Percentiles rank a stretch among this genome's conserved stretches.
These are phyloP conservation scores for Daboia siamensis DNA, from an alignment of 2,113 vertebrate species.

Conservation along the genomic window DNA sequence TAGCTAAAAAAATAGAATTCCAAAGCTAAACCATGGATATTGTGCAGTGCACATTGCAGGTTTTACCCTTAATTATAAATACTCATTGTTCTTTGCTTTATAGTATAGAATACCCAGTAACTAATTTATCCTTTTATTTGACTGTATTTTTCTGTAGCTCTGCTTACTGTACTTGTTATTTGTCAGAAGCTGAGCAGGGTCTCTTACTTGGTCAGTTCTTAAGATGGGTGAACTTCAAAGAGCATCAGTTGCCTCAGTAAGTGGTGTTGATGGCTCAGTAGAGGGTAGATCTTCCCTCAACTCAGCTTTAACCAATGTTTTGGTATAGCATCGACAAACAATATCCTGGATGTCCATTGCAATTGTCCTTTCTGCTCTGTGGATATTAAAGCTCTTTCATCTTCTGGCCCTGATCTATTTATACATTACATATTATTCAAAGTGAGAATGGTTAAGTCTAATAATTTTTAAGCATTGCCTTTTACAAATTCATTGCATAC, in stretches of 20 bases:
- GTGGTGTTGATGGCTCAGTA: slow-evolving; percentile 39
- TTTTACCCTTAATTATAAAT: neutral
- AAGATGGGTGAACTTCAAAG: slow-evolving; percentile 54
- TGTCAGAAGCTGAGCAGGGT: slow-evolving; percentile 60
- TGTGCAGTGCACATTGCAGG: neutral
- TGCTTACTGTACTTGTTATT: slow-evolving; percentile 60
- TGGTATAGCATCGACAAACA: slow-evolving; percentile 46
- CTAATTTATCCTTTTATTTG: slow-evolving; percentile 52
- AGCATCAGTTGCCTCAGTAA: slow-evolving; percentile 58
- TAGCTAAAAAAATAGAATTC: neutral
- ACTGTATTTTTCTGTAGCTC: slow-evolving; percentile 54
- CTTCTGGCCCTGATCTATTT: slow-evolving; percentile 26
- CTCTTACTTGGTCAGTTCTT: slow-evolving; percentile 58
- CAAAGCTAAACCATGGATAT: neutral
- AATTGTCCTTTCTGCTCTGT: slow-evolving; percentile 61
- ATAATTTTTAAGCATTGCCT: neutral
- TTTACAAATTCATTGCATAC: neutral
- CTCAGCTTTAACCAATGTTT: slow-evolving; percentile 23
- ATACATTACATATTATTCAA: slow-evolving; percentile 15
- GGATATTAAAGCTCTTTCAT: slow-evolving; percentile 59
- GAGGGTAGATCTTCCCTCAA: slow-evolving; percentile 30
- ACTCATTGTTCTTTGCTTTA: slow-evolving; percentile 2
- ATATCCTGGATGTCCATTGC: slow-evolving; percentile 35
- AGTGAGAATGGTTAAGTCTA: slow-evolving; percentile 22
- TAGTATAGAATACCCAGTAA: slow-evolving; percentile 31